Evolutionary conservation across 2,888 invertebrate species (phyloP), one percentile per base, ranked within the genome.

Genomic region (Drosophila merina): DNA sequence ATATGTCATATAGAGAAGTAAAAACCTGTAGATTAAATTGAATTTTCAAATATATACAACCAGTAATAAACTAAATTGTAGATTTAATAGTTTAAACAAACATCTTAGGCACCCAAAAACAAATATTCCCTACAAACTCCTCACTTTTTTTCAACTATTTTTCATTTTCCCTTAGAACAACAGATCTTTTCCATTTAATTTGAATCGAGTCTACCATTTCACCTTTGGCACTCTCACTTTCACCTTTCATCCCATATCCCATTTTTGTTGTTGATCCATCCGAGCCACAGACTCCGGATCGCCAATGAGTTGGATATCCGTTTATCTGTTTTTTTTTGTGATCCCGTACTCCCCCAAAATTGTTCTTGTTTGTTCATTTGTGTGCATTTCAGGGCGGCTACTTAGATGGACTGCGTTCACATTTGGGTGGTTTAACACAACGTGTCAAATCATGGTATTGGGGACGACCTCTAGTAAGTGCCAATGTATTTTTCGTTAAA

Each of bases 371-470:
- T 88, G 82, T 89, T 91, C 90, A 88, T 89, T 83, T 84, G 87
- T 91, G 89, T 91, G 87, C 90, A 91, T 94, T 95, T 94, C 96
- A 96, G 96, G 95, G 95, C 94, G 96, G 96, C 94, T 96, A 96
- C 95, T 95, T 96, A 94, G 96, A 96, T 94, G 96, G 97, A 93
- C 96, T 97, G 94, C 96, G 96, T 93, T 96, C 96, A 94, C 96
- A 96, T 95, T 95, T 97, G 94, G 97, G 96, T 95, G 97, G 97
- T 95, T 96, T 96, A 95, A 97, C 97, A 94, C 96, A 97, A 95
- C 96, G 96, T 95, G 96, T 97, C 94, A 97, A 97, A 95, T 97
- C 97, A 94, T 97, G 97, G 97, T 97, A 97, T 96, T 97, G 97
- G 97, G 97, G 97, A 94, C 95, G 96, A 95, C 97, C 97, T 95